Evolutionary conservation across 2,113 vertebrate species (phyloP), one percentile per base, ranked within the genome.

Genomic region (Illadopsis cleaveri): DNA sequence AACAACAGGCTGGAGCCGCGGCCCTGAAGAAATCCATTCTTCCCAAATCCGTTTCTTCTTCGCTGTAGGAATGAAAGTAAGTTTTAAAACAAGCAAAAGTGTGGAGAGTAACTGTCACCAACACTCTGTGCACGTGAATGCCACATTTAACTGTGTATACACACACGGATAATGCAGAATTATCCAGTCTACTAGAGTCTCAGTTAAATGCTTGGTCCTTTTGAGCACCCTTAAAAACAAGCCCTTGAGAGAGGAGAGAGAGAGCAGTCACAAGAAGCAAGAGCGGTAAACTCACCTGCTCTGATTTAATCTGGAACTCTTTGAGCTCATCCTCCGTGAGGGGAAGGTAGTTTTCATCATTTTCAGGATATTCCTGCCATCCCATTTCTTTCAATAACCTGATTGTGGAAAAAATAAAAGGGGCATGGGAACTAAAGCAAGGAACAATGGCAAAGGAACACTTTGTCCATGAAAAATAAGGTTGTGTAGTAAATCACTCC

Each of bases 301-400:
- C 99, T 38, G 99, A 99, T 98, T 99, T 99, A 97, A 99, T 98
- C 93, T 99, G 99, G 97, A 99, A 99, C 98, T 99, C 99, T 98
- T 97, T 99, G 96, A 99, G 98, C 96, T 99, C 99, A 75, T 99
- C 99, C 94, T 99, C 99, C 2, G 99, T 99, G 95, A 99, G 98
- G 84, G 99, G 99, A 98, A 99, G 98, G 98, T 98, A 99, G 98
- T 98, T 99, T 96, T 99, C 99, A 88, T 99, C 99, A n/a, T 99
- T 99, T 97, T 99, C 99, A 91, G 99, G 99, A 94, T 99, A 99
- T 87, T 99, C 99, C 97, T 99, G 99, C 99, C 99, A 99, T 95
- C 99, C 99, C 99, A 99, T 99, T 97, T 99, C 99, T 98, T 99
- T 99, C 97, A 99, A 95, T 98, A 99, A 98, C 97, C 99, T 99